phyloP scores from a whole-genome alignment of 2,113 vertebrate species.

The Pavo muticus region DNA sequence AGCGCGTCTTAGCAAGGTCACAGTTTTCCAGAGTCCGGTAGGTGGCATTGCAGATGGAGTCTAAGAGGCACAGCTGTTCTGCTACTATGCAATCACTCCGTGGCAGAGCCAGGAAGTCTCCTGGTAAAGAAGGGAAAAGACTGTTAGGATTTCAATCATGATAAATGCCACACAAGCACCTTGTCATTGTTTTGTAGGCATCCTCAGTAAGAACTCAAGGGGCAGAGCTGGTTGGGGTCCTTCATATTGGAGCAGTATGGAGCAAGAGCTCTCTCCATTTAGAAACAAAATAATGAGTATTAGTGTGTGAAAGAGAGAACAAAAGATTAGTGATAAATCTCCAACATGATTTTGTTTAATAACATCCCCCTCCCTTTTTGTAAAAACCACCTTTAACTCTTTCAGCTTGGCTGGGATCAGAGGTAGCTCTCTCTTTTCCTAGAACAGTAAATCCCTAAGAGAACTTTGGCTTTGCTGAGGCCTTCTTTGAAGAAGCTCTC shows the following conservation, averaged over 20 bases:
- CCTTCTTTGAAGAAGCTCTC: not conserved
- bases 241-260: not conserved
- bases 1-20: constrained; percentile 62
- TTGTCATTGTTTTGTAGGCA: not conserved
- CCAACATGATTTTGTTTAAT: not conserved
- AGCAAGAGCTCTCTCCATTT: not conserved
- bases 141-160: not conserved
- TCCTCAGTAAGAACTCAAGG: not conserved
- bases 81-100: constrained; percentile 83
- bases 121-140: constrained; percentile 47
- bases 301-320: not conserved
- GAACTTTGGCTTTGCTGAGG: not conserved
- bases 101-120: constrained; percentile 47
- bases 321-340: not conserved
- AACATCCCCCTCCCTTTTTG: not conserved
- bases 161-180: not conserved
- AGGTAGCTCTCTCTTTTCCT: not conserved
- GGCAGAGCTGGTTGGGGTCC: not conserved
- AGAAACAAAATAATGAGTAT: not conserved
- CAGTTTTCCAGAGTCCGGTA: constrained; percentile 86
- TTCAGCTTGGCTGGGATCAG: not conserved
- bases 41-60: constrained; percentile 80
- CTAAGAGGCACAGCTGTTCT: constrained; percentile 81
- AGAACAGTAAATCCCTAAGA: not conserved
- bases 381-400: not conserved